Base-by-base conservation (phyloP, 2,113 vertebrate species). In the Rhynchopsitta pachyrhyncha region DNA sequence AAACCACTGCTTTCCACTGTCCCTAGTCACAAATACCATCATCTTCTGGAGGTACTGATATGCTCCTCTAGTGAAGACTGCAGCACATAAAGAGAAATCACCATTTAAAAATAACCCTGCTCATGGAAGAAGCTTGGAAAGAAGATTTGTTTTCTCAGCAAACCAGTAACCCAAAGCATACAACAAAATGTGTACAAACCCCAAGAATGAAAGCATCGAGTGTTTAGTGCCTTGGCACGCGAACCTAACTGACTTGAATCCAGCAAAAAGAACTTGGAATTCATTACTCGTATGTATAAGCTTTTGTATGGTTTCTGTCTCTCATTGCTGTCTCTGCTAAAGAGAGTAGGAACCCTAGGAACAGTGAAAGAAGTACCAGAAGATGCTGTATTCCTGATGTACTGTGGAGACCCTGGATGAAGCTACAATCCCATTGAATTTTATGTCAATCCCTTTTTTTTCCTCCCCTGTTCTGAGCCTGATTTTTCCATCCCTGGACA, bases 131-230 rank as follows among this genome's bases (percentile, higher is more conserved):
- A 80, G 60, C 68, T 90, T 95, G 76, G 85, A 86, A 84, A 78
- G 74, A 77, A 85, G 70, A 70, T 92, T 27, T 70, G 78, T 95
- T 92, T 97, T 92, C 73, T 93, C 88, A 95, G 55, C 60, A 91
- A 87, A 57, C 52, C 55, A 55, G 20, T 60, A 76, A 93, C 86
- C 71, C 62, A 95, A 90, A 88, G 73, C 53, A 55, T 29, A 77
- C 82, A 86, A 49, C 79, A 92, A 88, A 96, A 88, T 76, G 50
- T 86, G 80, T 86, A 90, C 87, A 92, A 96, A 82, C 53, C 46
- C 62, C 0, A 0, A 74, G 69, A 93, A 84, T 83, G 95, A 95
- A 93, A 88, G 71, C 64, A 27, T 64, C 7, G 0, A 91, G 81
- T 82, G 66, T 82, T 90, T 57, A 57, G 62, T 73, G 87, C 79